Conservation (phyloP, 2,888 invertebrate genomes). For the Bombylius discolor region DNA sequence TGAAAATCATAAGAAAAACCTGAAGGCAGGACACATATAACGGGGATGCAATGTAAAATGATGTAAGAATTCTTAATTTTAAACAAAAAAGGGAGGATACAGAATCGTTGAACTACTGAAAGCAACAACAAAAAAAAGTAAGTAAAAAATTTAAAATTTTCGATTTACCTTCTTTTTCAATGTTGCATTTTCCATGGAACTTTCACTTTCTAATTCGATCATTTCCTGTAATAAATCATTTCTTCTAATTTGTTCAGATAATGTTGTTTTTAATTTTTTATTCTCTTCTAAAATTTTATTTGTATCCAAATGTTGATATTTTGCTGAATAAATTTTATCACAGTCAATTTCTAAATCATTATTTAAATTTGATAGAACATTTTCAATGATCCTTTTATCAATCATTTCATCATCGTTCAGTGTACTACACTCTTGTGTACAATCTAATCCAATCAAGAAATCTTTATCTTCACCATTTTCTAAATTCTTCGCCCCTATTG, state of each 20-base stretch:
- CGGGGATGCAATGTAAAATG: too few relatives aligned
- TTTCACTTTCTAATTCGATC: slow-evolving; percentile 15
- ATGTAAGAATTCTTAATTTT: too few relatives aligned
- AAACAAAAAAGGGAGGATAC: too few relatives aligned
- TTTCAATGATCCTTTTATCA: slow-evolving; percentile 13
- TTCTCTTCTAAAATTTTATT: slow-evolving; percentile 14
- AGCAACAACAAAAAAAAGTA: too few relatives aligned
- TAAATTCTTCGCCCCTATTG: too few relatives aligned
- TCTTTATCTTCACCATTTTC: slow-evolving; percentile 2
- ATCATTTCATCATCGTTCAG: slow-evolving; percentile 5
- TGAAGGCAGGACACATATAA: too few relatives aligned
- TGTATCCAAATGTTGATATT: slow-evolving; percentile 9
- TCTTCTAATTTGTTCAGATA: slow-evolving; percentile 12
- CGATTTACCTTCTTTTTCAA: slow-evolving; percentile 12
- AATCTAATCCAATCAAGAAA: too few relatives aligned
- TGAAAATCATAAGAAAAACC: too few relatives aligned
- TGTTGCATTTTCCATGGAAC: slow-evolving; percentile 11
- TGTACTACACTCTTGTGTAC: too few relatives aligned
- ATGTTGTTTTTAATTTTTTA: slow-evolving; percentile 12
- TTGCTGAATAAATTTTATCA: slow-evolving; percentile 2
- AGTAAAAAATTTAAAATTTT: background rate
- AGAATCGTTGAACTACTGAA: too few relatives aligned
- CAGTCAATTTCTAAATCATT: slow-evolving; percentile 6
- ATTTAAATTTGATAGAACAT: slow-evolving; percentile 11
- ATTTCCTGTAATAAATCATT: slow-evolving; percentile 16